These are phyloP conservation scores for Sepioteuthis lessoniana DNA, from an alignment of 2,888 invertebrate genomes.

Conservation along the genomic window DNA sequence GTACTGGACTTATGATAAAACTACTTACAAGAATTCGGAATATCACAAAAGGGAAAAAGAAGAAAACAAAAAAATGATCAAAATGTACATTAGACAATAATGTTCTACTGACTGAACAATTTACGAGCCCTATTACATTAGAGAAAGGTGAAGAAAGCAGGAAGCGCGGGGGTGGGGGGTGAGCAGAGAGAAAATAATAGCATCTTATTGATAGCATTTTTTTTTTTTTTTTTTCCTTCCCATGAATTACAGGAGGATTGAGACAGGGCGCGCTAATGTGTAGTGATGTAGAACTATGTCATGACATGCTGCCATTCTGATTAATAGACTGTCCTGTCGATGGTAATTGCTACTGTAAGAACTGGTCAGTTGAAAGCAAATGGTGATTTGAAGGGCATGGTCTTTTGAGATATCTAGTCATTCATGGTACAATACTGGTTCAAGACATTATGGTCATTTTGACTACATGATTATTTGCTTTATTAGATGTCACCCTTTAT, in stretches of 20 bases:
- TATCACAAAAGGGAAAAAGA: too few relatives aligned
- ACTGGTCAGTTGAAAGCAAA: background rate
- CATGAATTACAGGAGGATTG: background rate
- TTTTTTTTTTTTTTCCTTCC: background rate
- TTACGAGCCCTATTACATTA: too few relatives aligned
- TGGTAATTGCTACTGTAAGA: conserved; percentile 21
- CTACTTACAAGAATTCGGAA: too few relatives aligned
- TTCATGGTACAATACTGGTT: background rate
- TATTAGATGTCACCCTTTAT: background rate
- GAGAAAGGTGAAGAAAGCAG: too few relatives aligned
- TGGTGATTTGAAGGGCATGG: background rate
- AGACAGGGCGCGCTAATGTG: background rate
- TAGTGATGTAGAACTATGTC: background rate
- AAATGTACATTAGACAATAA: too few relatives aligned
- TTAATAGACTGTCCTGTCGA: background rate
- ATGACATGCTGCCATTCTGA: background rate
- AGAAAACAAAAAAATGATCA: too few relatives aligned
- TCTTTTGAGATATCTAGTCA: background rate
- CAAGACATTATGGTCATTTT: background rate
- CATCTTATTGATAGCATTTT: background rate
- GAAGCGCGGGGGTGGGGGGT: too few relatives aligned
- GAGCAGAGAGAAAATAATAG: too few relatives aligned
- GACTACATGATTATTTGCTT: background rate
- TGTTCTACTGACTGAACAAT: too few relatives aligned
- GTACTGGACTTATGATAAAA: too few relatives aligned